phyloP scores from a whole-genome alignment of 2,888 invertebrate species.

The Amblyjoppa fuscipennis region DNA sequence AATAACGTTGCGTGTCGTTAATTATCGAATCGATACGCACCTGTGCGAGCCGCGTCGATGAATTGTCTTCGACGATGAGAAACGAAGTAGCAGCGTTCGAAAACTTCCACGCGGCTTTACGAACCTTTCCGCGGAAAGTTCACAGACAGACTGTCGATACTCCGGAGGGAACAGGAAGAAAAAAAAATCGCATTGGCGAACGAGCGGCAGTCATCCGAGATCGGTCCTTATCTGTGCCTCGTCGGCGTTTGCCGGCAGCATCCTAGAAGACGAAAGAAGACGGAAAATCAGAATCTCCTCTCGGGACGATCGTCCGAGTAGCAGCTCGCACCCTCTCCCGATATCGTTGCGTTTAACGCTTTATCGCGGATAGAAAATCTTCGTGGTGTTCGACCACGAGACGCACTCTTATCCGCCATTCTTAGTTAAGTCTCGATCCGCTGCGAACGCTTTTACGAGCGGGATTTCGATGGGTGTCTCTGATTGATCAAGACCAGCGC shows the following conservation, averaged over 20 bases:
- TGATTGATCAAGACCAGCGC: conserved; percentile 50
- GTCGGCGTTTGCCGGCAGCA: conserved; percentile 71
- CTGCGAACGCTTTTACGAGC: conserved; percentile 55
- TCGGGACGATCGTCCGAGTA: conserved; percentile 48
- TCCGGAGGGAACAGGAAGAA: conserved; percentile 20
- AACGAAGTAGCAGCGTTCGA: background rate
- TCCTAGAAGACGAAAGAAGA: conserved; percentile 1
- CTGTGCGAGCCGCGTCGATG: conserved; percentile 11
- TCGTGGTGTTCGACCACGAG: conserved; percentile 60
- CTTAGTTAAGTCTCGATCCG: conserved; percentile 41
- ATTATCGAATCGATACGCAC: conserved; percentile 59
- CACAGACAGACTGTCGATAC: conserved; percentile 52
- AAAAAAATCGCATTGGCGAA: conserved; percentile 53
- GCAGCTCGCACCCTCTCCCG: conserved; percentile 49
- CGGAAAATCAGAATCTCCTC: conserved; percentile 37
- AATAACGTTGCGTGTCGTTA: conserved; percentile 30
- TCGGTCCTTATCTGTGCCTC: conserved; percentile 76
- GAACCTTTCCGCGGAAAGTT: conserved; percentile 69
- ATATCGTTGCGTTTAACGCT: conserved; percentile 64
- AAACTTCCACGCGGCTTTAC: conserved; percentile 49
- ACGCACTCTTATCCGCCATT: conserved; percentile 15
- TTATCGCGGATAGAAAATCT: conserved; percentile 66
- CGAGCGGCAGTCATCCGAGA: conserved; percentile 59
- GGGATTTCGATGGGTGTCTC: conserved; percentile 38
- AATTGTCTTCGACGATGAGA: conserved; percentile 1